Base-by-base conservation (phyloP, 2,113 vertebrate species). In the Archocentrus centrarchus region DNA sequence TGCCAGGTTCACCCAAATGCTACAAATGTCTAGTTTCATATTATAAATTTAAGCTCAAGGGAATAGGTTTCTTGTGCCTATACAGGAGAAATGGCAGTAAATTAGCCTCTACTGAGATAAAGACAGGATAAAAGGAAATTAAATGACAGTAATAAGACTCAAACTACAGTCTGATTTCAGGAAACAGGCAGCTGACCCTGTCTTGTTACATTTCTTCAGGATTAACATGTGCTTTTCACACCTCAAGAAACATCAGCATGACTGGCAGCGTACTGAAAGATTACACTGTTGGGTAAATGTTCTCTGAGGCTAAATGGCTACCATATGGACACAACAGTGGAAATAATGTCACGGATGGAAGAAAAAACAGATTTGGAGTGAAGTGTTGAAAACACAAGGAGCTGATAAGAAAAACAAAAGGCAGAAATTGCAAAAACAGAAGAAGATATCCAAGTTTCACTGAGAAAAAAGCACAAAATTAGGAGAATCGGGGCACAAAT, bases 161-260 rank as follows among this genome's bases (percentile, higher is more conserved):
- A 62, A 87, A 6, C 11, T 35, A 3, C 11, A 13, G 27, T 77
- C 32, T 6, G 18, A 77, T 50, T 83, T 35, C 7, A 30, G 47
- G 68, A 18, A 79, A 79, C n/a, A 63, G 24, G 70, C 22, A 1
- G 76, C 32, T 44, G 79, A 85, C 57, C 73, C 32, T 37, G 44
- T 79, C 76, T 77, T 39, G 22, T 81, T 75, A 59, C 64, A 81
- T 91, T 84, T 85, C 57, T 68, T 47, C 81, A 76, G 57, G 86
- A 88, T 88, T 60, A 83, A 73, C 83, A 77, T 85, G 75, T 75
- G 60, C 59, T 77, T 70, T 82, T 90, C 76, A 86, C 83, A 79
- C 81, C 59, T 90, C 77, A 75, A 14, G 3, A 79, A 81, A 64
- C 82, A 85, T 75, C 63, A 76, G 50, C 32, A 17, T 75, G 57